These are phyloP conservation scores for Heterocephalus glaber DNA, from an alignment of 2,113 vertebrate species.

Conservation along the genomic window DNA sequence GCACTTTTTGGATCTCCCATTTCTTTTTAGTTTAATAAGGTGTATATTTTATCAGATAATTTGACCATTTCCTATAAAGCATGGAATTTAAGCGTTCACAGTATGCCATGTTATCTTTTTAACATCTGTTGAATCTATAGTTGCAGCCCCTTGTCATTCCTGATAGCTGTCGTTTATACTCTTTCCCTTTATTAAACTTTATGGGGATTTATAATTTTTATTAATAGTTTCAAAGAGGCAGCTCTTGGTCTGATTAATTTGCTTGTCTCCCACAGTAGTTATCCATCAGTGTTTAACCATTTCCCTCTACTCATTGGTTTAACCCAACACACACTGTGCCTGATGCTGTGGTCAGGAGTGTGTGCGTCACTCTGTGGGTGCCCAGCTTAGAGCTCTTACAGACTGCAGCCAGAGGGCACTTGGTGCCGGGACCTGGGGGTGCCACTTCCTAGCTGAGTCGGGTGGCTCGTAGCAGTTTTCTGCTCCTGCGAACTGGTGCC, in stretches of 20 bases:
- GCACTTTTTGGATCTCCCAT: neutral
- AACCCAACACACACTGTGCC: neutral
- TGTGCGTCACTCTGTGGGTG: neutral
- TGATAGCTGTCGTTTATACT: neutral
- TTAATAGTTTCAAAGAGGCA: neutral
- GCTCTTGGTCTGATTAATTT: neutral
- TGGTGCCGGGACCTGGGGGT: neutral
- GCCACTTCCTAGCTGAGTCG: rapidly evolving
- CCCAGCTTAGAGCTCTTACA: too few relatives aligned
- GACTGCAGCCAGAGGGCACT: rapidly evolving
- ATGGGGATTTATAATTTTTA: neutral
- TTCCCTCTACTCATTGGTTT: neutral
- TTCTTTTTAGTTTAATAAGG: neutral
- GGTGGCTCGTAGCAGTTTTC: rapidly evolving
- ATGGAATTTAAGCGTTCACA: neutral
- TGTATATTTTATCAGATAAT: neutral
- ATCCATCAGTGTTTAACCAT: neutral
- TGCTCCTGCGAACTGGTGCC: neutral
- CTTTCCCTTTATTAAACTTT: neutral
- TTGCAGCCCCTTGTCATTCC: neutral
- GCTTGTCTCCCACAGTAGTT: neutral
- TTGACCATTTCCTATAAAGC: neutral
- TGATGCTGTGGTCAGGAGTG: neutral
- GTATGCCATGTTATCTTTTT: neutral
- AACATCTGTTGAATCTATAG: neutral